These are phyloP conservation scores for Ageneiosus marmoratus DNA, from an alignment of 2,113 vertebrate genomes.

Conservation along the genomic window DNA sequence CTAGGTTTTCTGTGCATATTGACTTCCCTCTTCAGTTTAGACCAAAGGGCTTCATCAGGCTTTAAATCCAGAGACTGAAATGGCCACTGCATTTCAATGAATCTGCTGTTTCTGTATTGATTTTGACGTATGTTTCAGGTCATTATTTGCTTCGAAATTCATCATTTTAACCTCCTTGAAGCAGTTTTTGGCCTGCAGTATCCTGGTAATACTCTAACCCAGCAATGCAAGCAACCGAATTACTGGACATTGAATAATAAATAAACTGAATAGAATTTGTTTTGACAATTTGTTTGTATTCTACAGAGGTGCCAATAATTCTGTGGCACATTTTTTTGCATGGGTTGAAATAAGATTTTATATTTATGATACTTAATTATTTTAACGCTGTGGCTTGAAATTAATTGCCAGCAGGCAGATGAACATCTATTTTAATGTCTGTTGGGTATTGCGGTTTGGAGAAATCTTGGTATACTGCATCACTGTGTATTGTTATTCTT, in stretches of 20 bases:
- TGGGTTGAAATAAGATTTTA: neutral
- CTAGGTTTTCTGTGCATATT: too few species aligned
- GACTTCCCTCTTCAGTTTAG: too few species aligned
- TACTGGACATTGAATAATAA: neutral
- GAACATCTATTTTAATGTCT: neutral
- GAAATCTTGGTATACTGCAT: neutral
- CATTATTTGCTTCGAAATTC: neutral
- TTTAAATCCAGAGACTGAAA: too few species aligned
- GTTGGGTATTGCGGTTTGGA: conserved; percentile 7
- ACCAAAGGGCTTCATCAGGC: too few species aligned
- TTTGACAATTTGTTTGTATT: neutral
- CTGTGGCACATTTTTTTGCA: too few species aligned
- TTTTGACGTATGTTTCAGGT: neutral
- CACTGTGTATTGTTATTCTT: conserved; percentile 18
- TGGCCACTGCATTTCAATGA: too few species aligned
- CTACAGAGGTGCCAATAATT: neutral
- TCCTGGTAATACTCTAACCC: neutral
- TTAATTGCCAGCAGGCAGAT: neutral
- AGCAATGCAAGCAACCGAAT: neutral
- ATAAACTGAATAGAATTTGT: neutral
- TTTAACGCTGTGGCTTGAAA: neutral
- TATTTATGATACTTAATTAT: neutral
- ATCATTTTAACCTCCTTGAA: neutral
- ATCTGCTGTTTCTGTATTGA: neutral
- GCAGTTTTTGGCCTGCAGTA: neutral